A percentile compares a stretch with the other conserved stretches of the same genome.
Evolutionary conservation across 2,113 vertebrate genomes (phyloP).

Genomic region (Hypocryptadius cinnamomeus): DNA sequence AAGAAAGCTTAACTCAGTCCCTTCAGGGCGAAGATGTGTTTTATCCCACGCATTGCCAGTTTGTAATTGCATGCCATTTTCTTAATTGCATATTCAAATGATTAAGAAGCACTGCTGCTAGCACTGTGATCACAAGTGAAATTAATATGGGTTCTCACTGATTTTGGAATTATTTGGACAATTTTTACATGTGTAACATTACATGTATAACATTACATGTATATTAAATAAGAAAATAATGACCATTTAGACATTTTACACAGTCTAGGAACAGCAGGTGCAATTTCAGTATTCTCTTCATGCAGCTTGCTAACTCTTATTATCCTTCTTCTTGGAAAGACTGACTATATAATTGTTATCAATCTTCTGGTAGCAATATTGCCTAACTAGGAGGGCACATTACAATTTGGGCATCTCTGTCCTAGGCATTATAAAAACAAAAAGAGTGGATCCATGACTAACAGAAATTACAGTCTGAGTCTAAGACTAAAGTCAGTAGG

Average conservation of each 20-base stretch:
- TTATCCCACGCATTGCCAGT: neutral
- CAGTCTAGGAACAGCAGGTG: neutral
- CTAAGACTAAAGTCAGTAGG: neutral
- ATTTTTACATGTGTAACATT: neutral
- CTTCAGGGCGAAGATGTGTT: neutral
- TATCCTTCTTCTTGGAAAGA: neutral
- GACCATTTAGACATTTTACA: neutral
- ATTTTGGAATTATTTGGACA: neutral
- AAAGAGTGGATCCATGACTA: neutral
- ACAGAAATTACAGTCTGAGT: neutral
- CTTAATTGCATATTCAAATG: neutral
- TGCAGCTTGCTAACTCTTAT: neutral
- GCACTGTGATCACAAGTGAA: neutral
- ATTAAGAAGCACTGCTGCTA: neutral
- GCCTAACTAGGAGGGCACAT: neutral
- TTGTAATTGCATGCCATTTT: neutral
- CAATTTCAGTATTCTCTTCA: neutral
- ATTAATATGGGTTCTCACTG: neutral
- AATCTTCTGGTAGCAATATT: neutral
- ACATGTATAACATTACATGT: neutral
- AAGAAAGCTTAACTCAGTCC: neutral
- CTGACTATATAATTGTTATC: neutral
- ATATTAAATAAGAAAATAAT: constrained; percentile 6
- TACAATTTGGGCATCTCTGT: neutral
- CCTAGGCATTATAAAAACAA: neutral